Evolutionary conservation across 2,888 invertebrate genomes (phyloP).

Genomic region (Ectropis crepuscularia): DNA sequence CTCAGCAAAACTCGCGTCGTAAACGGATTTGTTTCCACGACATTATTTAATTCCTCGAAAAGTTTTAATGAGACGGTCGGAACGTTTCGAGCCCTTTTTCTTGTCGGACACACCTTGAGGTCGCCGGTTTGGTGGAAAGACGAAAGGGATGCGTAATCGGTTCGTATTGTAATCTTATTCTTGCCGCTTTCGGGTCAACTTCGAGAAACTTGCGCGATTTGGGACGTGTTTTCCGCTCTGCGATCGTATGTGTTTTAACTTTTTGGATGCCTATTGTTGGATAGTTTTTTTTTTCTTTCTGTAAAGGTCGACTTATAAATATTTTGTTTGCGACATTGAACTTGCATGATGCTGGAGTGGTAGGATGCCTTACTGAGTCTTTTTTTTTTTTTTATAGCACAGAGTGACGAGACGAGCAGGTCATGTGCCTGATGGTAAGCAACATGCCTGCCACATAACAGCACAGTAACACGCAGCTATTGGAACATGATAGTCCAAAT

Average conservation of each 20-base stretch:
- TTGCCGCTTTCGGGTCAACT: conserved; percentile 22
- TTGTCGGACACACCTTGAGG: conserved; percentile 40
- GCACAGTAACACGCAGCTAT: too few species aligned
- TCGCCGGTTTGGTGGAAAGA: conserved; percentile 23
- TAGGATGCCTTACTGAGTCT: too few species aligned
- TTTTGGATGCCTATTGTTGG: not conserved
- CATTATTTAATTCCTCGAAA: conserved; percentile 63
- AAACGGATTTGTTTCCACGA: conserved; percentile 58
- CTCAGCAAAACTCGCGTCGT: conserved; percentile 44
- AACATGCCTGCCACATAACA: too few species aligned
- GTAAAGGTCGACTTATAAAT: too few species aligned
- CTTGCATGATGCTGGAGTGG: too few species aligned
- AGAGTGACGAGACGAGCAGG: too few species aligned
- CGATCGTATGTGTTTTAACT: conserved; percentile 9
- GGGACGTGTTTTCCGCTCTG: conserved; percentile 10
- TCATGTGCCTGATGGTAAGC: too few species aligned
- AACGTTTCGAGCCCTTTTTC: conserved; percentile 41
- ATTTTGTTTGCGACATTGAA: too few species aligned
- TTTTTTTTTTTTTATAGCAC: too few species aligned
- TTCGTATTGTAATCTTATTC: conserved; percentile 24
- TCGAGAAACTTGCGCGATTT: conserved; percentile 10
- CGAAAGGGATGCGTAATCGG: conserved; percentile 18
- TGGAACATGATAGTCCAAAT: too few species aligned
- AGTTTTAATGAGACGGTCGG: conserved; percentile 64
- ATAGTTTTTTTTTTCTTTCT: not conserved